Percentiles rank a stretch among this genome's conserved stretches.
phyloP scores from a whole-genome alignment of 2,888 invertebrate species.

The Andrena fulva region DNA sequence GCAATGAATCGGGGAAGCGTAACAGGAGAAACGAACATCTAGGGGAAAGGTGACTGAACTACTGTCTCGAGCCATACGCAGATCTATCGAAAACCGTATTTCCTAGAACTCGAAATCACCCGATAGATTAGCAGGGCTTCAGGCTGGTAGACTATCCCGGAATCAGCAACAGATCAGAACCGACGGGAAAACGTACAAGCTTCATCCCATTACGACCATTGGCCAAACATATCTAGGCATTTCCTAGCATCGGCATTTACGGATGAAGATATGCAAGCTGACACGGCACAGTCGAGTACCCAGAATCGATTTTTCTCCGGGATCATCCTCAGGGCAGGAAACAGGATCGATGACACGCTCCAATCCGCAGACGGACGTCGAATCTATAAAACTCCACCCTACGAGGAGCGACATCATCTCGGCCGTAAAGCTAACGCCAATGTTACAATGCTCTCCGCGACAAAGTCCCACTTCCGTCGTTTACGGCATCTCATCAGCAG shows the following conservation, averaged over 20 bases:
- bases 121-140: slow-evolving; percentile 60
- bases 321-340: not conserved
- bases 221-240: not conserved
- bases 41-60: slow-evolving; percentile 11
- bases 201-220: slow-evolving; percentile 50
- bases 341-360: slow-evolving; percentile 23
- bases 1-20: not conserved
- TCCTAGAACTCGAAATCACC: slow-evolving; percentile 30
- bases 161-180: slow-evolving; percentile 32
- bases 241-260: not conserved
- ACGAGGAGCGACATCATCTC: slow-evolving; percentile 21
- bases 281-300: not conserved
- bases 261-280: not conserved
- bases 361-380: slow-evolving; percentile 7
- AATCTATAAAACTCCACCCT: slow-evolving; percentile 49
- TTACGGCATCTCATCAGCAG: slow-evolving; percentile 53
- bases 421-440: slow-evolving; percentile 51
- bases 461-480: slow-evolving; percentile 48
- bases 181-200: slow-evolving; percentile 59
- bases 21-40: not conserved
- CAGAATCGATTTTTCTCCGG: not conserved
- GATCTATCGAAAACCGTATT: slow-evolving; percentile 4
- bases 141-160: slow-evolving; percentile 6
- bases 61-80: not conserved
- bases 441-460: slow-evolving; percentile 46